Conservation (phyloP, 2,888 invertebrate species). For the Tuberolachnus salignus region DNA sequence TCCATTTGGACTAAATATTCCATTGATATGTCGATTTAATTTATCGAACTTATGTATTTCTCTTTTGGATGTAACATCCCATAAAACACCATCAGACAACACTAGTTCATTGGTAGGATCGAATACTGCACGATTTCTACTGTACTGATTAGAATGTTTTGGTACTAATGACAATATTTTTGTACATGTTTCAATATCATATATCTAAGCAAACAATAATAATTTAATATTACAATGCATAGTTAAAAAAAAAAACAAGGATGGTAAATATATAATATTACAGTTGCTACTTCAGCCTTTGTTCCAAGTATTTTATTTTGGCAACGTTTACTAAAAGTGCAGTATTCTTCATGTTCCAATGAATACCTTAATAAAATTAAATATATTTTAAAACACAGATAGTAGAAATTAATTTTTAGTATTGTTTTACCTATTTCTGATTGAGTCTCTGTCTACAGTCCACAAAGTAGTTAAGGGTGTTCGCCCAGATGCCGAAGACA, state of each 20-base stretch:
- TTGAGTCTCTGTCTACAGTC: conserved; percentile 69
- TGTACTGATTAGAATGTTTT: conserved; percentile 88
- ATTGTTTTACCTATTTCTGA: conserved; percentile 70
- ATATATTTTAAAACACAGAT: conserved; percentile 59
- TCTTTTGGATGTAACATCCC: conserved; percentile 86
- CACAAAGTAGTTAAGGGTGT: conserved; percentile 82
- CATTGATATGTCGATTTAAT: conserved; percentile 91
- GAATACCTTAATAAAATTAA: conserved; percentile 67
- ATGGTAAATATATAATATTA: conserved; percentile 62
- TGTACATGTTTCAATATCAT: conserved; percentile 83
- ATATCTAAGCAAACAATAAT: conserved; percentile 69
- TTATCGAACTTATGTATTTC: conserved; percentile 97
- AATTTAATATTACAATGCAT: conserved; percentile 15
- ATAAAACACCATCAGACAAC: conserved; percentile 93
- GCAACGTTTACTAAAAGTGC: conserved; percentile 85
- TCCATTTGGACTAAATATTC: conserved; percentile 95
- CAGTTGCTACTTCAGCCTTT: conserved; percentile 78
- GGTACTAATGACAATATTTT: conserved; percentile 77
- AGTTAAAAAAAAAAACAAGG: background rate
- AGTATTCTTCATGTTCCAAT: conserved; percentile 84
- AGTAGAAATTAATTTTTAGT: conserved; percentile 44
- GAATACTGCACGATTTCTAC: conserved; percentile 91
- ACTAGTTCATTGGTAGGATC: conserved; percentile 92
- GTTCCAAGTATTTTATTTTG: conserved; percentile 91
- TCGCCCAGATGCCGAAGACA: conserved; percentile 87